A percentile compares a stretch with the other conserved stretches of the same genome.
Evolutionary conservation across 2,113 vertebrate genomes (phyloP).

Genomic region (Picathartes gymnocephalus): DNA sequence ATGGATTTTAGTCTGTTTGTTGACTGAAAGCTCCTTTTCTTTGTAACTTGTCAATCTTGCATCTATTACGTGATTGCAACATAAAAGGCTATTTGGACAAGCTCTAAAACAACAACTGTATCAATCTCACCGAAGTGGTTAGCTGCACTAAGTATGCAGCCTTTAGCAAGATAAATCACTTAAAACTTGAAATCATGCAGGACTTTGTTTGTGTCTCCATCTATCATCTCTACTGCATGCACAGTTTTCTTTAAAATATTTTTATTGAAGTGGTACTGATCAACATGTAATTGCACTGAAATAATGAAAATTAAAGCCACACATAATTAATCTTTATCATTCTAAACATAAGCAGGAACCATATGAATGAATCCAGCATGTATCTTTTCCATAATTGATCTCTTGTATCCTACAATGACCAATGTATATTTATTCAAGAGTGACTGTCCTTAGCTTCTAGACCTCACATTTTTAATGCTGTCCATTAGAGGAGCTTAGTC

Average conservation of each 20-base stretch:
- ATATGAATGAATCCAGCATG: not conserved
- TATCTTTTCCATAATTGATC: not conserved
- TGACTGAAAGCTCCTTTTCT: conserved; percentile 90
- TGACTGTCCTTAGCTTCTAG: not conserved
- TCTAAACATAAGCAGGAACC: not conserved
- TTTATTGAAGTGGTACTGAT: not conserved
- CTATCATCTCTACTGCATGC: not conserved
- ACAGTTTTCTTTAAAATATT: not conserved
- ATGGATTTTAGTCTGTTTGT: conserved; percentile 92
- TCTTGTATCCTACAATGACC: not conserved
- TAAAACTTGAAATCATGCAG: conserved; percentile 50
- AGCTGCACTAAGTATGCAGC: conserved; percentile 64
- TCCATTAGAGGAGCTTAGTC: not conserved
- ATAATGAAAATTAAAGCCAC: not conserved
- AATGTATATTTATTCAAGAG: not conserved
- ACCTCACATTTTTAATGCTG: not conserved
- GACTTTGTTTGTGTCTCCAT: conserved; percentile 52
- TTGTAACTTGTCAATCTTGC: conserved; percentile 87
- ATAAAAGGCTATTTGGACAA: conserved; percentile 78
- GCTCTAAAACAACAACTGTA: conserved; percentile 75
- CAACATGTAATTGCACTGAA: not conserved
- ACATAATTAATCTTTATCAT: not conserved
- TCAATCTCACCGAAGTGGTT: conserved; percentile 71
- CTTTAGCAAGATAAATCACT: conserved; percentile 59
- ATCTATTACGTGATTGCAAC: conserved; percentile 80